These are phyloP conservation scores for Meriones unguiculatus DNA, from an alignment of 2,113 vertebrate species.

Conservation along the genomic window DNA sequence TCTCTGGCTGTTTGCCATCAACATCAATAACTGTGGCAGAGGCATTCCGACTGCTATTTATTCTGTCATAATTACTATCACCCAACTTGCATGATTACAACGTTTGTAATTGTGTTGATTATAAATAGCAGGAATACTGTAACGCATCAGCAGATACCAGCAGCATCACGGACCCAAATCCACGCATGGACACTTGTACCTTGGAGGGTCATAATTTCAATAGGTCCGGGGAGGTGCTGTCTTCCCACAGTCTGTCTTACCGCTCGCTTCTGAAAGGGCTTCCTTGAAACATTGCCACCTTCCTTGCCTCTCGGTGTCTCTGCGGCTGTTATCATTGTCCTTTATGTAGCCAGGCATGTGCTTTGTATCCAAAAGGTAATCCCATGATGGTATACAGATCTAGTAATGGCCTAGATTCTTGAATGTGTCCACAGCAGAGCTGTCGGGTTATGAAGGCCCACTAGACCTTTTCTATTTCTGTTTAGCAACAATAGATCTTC, in stretches of 20 bases:
- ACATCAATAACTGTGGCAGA: constrained; percentile 78
- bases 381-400: constrained; percentile 34
- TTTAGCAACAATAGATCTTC: constrained; percentile 17
- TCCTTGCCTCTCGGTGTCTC: constrained; percentile 11
- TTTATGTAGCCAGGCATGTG: background rate
- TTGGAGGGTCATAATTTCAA: constrained; percentile 76
- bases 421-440: constrained; percentile 54
- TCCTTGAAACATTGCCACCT: constrained; percentile 9
- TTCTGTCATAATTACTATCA: constrained; percentile 85
- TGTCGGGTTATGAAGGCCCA: constrained; percentile 53
- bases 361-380: constrained; percentile 65
- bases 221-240: constrained; percentile 60
- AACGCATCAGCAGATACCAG: constrained; percentile 81
- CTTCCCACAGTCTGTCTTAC: constrained; percentile 1
- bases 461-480: constrained; percentile 26
- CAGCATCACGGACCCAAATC: constrained; percentile 60
- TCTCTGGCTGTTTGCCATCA: constrained; percentile 80
- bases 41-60: constrained; percentile 84
- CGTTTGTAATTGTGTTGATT: constrained; percentile 84
- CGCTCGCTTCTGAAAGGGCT: background rate
- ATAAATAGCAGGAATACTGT: constrained; percentile 84
- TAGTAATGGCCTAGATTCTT: constrained; percentile 59
- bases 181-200: constrained; percentile 75
- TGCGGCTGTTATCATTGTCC: constrained; percentile 43
- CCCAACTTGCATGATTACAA: constrained; percentile 83